phyloP scores from a whole-genome alignment of 2,888 invertebrate species.

The Caenorhabditis sinica region DNA sequence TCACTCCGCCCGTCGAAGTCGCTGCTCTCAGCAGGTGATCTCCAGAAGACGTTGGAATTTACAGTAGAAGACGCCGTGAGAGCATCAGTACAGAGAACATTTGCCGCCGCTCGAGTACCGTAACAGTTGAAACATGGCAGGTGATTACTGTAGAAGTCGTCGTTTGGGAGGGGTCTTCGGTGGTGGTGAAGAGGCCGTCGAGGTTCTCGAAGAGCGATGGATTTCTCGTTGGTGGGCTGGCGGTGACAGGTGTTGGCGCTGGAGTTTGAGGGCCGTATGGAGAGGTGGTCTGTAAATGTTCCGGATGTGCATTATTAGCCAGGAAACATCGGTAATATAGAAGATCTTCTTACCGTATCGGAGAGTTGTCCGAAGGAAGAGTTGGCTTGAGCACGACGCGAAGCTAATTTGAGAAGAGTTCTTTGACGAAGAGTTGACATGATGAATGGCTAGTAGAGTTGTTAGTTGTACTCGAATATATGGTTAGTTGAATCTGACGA shows the following conservation, averaged over 20 bases:
- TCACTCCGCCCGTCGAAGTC: no score
- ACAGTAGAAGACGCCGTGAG: neutral
- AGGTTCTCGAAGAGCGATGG: slow-evolving; percentile 21
- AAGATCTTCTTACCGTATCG: neutral
- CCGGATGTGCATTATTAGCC: neutral
- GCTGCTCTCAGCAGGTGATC: neutral
- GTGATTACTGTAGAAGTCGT: no score
- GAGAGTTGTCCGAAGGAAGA: no score
- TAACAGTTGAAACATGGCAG: slow-evolving; percentile 34
- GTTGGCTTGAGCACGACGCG: neutral
- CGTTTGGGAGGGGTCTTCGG: no score
- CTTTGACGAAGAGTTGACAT: neutral
- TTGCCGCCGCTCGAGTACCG: neutral
- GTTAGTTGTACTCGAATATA: neutral
- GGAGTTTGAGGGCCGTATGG: neutral
- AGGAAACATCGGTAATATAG: neutral
- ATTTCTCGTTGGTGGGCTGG: neutral
- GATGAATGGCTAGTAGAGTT: neutral
- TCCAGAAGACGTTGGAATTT: neutral
- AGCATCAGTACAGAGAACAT: slow-evolving; percentile 19
- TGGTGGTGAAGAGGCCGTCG: slow-evolving; percentile 7
- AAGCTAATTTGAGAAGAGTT: neutral
- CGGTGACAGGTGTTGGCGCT: neutral
- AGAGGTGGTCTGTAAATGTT: neutral
- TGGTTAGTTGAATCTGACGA: neutral